Conservation (phyloP, 2,113 vertebrate genomes). For the Ginglymostoma cirratum region DNA sequence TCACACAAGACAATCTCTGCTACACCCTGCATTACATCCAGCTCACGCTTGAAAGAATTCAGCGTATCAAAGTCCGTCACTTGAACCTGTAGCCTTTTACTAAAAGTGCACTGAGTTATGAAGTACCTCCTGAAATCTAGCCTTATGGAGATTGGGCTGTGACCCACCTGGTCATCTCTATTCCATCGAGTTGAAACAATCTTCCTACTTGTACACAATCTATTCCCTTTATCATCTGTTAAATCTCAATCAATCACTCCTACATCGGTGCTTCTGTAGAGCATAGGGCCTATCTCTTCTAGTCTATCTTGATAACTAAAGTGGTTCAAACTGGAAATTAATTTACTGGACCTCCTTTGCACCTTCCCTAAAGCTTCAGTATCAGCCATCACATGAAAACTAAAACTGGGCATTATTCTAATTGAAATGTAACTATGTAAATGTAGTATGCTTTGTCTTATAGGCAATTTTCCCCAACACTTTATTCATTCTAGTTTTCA, state of each 20-base stretch:
- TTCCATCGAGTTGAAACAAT: not conserved
- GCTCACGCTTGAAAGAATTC: not conserved
- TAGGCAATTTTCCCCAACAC: not conserved
- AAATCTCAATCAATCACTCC: not conserved
- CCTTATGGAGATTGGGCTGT: not conserved
- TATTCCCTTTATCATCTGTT: not conserved
- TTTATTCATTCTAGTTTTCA: not conserved
- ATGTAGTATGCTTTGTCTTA: not conserved
- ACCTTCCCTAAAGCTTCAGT: not conserved
- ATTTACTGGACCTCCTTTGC: not conserved
- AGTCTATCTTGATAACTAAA: too few species aligned
- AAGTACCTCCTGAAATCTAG: not conserved
- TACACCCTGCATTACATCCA: not conserved
- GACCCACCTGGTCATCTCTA: not conserved
- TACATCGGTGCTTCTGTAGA: too few species aligned
- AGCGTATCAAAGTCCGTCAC: not conserved
- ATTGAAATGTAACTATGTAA: not conserved
- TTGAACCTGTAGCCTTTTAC: not conserved
- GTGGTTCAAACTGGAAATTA: not conserved
- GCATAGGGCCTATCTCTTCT: too few species aligned
- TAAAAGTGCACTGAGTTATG: not conserved
- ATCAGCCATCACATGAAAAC: not conserved
- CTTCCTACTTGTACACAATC: not conserved
- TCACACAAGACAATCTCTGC: not conserved
- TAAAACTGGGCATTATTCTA: not conserved